A percentile compares a stretch with the other conserved stretches of the same genome.
phyloP scores from a whole-genome alignment of 1,140 invertebrate species.

The Ceratina calcarata region DNA sequence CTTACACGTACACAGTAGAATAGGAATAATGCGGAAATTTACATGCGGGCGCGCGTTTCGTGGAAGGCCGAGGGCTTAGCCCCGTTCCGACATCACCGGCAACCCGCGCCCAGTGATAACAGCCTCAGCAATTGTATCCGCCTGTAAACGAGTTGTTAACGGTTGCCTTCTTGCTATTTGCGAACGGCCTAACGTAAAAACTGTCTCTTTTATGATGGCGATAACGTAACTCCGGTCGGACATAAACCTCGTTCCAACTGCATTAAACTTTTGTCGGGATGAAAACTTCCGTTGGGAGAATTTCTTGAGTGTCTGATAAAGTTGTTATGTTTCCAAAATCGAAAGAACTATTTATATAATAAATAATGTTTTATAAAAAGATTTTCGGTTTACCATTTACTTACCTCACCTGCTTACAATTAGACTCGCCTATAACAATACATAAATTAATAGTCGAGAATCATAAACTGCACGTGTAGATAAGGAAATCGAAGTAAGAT shows the following conservation, averaged over 20 bases:
- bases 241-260: conserved; percentile 16
- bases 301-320: neutral
- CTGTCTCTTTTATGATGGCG: conserved; percentile 1
- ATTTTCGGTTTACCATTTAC: neutral
- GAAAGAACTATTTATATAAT: neutral
- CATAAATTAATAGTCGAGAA: neutral
- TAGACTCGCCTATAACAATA: no score
- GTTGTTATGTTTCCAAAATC: neutral
- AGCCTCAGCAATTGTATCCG: conserved; percentile 34
- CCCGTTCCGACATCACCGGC: neutral
- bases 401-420: no score
- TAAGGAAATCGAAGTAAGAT: neutral
- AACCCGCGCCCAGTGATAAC: neutral
- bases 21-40: conserved; percentile 37
- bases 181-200: conserved; percentile 5
- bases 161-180: conserved; percentile 42
- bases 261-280: conserved; percentile 11
- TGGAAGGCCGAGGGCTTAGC: neutral
- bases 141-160: conserved; percentile 57
- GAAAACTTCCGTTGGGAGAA: conserved; percentile 6
- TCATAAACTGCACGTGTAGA: no score
- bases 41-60: conserved; percentile 19
- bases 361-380: neutral
- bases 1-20: neutral
- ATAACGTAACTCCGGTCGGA: neutral